Evolutionary conservation across 1,140 invertebrate genomes (phyloP).

Genomic region (Scaptomyza montana): DNA sequence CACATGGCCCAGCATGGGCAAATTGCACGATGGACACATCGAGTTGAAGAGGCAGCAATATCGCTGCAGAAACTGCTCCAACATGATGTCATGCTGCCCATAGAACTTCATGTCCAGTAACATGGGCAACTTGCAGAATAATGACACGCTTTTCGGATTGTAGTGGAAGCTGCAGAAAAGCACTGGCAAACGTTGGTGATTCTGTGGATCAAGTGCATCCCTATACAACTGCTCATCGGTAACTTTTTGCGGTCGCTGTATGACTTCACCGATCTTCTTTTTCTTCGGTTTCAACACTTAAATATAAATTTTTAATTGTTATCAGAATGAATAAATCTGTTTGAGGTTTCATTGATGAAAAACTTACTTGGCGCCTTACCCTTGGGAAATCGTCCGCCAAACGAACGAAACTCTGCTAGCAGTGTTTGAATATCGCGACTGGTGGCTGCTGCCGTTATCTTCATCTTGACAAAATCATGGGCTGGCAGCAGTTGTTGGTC

Average conservation of each 20-base stretch:
- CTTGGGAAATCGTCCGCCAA: conserved; percentile 88
- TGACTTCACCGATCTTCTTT: conserved; percentile 46
- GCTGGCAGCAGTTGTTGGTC: conserved; percentile 65
- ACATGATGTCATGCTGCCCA: conserved; percentile 95
- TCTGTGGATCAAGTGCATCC: conserved; percentile 93
- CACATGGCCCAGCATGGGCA: conserved; percentile 95
- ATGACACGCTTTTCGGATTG: conserved; percentile 84
- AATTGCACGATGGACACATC: conserved; percentile 93
- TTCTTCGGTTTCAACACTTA: conserved; percentile 62
- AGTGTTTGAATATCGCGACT: conserved; percentile 88
- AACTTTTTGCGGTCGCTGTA: conserved; percentile 68
- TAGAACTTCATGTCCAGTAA: conserved; percentile 94
- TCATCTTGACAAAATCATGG: conserved; percentile 90
- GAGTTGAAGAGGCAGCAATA: conserved; percentile 95
- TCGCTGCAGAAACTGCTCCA: conserved; percentile 96
- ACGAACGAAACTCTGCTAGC: conserved; percentile 93
- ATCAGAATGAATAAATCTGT: not conserved
- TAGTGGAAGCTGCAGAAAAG: conserved; percentile 95
- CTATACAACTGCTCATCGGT: conserved; percentile 74
- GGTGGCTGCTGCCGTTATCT: conserved; percentile 87
- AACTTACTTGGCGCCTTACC: conserved; percentile 63
- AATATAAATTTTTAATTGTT: not conserved
- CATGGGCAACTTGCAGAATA: conserved; percentile 73
- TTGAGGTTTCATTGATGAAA: not conserved
- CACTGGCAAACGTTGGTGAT: conserved; percentile 95